Base-by-base conservation (phyloP, 2,113 vertebrate species). In the Takifugu flavidus region DNA sequence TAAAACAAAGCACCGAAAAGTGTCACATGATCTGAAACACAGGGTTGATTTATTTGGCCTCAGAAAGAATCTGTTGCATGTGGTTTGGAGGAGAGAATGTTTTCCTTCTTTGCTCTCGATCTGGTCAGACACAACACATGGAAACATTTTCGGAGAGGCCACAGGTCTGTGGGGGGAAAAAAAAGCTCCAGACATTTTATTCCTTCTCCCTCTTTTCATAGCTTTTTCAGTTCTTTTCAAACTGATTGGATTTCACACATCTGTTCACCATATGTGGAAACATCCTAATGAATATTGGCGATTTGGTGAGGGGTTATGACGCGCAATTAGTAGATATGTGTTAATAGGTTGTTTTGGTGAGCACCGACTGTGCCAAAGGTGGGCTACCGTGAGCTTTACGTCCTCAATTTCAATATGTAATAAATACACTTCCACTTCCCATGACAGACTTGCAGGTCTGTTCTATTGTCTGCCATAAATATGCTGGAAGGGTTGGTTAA, bases 381-480 rank as follows among this genome's bases (percentile, higher is more conserved):
- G 25, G 1, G 4, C 26, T 81, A 83, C 85, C 75, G 70, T 77
- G 79, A 82, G 80, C 80, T 67, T 62, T 20, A 20, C 84, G 78
- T 77, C 78, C 58, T 73, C 65, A 29, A 34, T 79, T 83, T 77
- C 73, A 75, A 64, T 49, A 47, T 72, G 77, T 84, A 86, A 87
- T 86, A 84, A 89, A 89, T 89, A 84, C 72, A 78, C 86, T 86
- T 84, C 80, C 78, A 81, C 81, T 86, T 20, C 81, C 70, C 75
- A 86, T 72, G 86, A 88, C 82, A 87, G 85, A 87, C 76, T 84
- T 84, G 87, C 83, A 82, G 84, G 83, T 88, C 86, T 83, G 76
- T 78, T 82, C 84, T 82, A 87, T 85, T 90, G 88, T 88, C 83
- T 89, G 83, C 85, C 84, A 82, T 89, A 89, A 89, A 89, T 86